A percentile compares a stretch with the other conserved stretches of the same genome.
Evolutionary conservation across 2,113 vertebrate genomes (phyloP).

Genomic region (Hemiscyllium ocellatum): DNA sequence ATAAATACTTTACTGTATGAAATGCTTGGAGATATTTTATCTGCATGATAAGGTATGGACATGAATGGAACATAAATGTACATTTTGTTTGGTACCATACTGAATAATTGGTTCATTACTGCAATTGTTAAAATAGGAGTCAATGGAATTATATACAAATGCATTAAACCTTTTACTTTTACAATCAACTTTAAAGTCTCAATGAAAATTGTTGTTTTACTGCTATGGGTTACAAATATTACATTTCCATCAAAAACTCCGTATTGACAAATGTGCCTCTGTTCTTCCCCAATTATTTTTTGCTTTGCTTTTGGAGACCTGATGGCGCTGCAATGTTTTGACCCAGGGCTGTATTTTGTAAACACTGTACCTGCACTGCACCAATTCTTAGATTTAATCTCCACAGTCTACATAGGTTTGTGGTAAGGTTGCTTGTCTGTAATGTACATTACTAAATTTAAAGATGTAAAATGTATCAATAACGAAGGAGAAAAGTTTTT

Average conservation of each 20-base stretch:
- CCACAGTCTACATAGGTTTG: background rate
- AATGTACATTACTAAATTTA: background rate
- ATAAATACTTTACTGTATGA: background rate
- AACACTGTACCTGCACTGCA: background rate
- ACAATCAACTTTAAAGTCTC: background rate
- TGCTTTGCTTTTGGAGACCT: background rate
- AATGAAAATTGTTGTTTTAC: background rate
- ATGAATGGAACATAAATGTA: background rate
- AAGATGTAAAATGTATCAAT: constrained; percentile 22
- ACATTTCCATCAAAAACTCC: background rate
- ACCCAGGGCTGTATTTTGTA: background rate
- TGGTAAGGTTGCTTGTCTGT: background rate
- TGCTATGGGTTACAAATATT: background rate
- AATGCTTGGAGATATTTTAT: background rate
- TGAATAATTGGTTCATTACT: background rate
- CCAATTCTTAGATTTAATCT: background rate
- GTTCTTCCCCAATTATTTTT: background rate
- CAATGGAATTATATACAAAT: background rate
- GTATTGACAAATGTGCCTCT: background rate
- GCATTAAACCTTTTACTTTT: background rate
- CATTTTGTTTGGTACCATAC: background rate
- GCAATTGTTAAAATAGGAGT: background rate
- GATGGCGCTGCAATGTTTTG: background rate
- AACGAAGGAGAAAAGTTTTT: background rate
- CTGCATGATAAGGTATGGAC: background rate